phyloP scores from a whole-genome alignment of 2,797 vertebrate genomes.

The Tamandua tetradactyla region DNA sequence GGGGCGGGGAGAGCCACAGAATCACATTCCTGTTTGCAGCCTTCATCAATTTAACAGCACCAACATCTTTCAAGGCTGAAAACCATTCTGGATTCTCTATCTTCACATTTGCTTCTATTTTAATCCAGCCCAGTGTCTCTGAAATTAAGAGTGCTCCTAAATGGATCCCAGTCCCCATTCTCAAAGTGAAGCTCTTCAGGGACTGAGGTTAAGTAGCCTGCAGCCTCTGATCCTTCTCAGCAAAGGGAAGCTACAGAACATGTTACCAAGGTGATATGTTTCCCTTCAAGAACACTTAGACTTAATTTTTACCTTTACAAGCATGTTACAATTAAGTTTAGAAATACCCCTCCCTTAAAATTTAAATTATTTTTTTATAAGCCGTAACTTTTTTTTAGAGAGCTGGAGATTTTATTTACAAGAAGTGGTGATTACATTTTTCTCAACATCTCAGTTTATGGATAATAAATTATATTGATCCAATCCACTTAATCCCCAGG shows the following conservation, averaged over 20 bases:
- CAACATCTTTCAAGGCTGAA: not conserved
- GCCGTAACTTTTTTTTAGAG: not conserved
- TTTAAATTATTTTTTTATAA: not conserved
- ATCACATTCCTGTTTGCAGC: not conserved
- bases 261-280: slow-evolving; percentile 13
- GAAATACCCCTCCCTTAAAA: not conserved
- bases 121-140: slow-evolving; percentile 11
- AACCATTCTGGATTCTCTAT: not conserved
- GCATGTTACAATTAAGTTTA: not conserved
- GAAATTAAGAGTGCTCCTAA: not conserved
- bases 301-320: slow-evolving; percentile 27
- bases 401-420: not conserved
- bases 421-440: slow-evolving; percentile 2
- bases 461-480: not conserved
- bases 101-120: not conserved
- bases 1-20: not conserved
- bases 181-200: not conserved
- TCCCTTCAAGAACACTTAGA: slow-evolving; percentile 19
- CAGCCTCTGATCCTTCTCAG: slow-evolving; percentile 7
- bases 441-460: slow-evolving; percentile 7
- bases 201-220: not conserved
- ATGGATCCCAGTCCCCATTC: not conserved
- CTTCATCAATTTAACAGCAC: not conserved
- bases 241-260: not conserved
- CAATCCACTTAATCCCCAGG: not conserved